Conservation (phyloP, 2,888 invertebrate genomes). For the Cheilosia vernalis region DNA sequence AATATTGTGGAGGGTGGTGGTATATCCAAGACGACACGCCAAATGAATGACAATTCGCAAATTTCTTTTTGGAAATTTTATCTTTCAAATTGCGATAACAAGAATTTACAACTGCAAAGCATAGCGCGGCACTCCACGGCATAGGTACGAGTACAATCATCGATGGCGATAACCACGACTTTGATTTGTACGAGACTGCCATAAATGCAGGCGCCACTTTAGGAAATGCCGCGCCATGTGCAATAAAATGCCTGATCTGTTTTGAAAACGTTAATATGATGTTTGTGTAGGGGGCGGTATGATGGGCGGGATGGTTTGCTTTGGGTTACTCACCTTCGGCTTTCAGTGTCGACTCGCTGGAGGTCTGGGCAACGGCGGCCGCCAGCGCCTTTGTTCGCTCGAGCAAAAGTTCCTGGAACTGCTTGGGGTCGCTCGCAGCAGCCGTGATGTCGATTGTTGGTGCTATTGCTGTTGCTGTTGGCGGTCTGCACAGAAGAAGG, state of each 20-base stretch:
- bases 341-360: conserved; percentile 84
- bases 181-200: conserved; percentile 66
- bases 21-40: conserved; percentile 64
- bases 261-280: conserved; percentile 19
- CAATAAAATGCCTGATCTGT: conserved; percentile 60
- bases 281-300: conserved; percentile 40
- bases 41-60: conserved; percentile 63
- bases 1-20: not conserved
- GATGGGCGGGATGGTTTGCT: conserved; percentile 21
- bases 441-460: conserved; percentile 89
- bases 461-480: conserved; percentile 86
- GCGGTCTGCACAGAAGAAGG: conserved; percentile 33
- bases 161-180: conserved; percentile 52
- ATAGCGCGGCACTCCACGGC: conserved; percentile 56
- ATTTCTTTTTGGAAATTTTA: conserved; percentile 49
- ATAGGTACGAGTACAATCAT: conserved; percentile 38
- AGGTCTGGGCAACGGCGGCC: conserved; percentile 81
- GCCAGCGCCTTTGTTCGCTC: conserved; percentile 89
- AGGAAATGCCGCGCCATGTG: conserved; percentile 75
- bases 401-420: conserved; percentile 89
- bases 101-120: conserved; percentile 40
- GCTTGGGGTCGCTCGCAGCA: conserved; percentile 85
- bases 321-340: conserved; percentile 81
- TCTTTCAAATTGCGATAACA: conserved; percentile 57
- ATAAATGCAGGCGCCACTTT: conserved; percentile 77